Evolutionary conservation across 2,888 invertebrate species (phyloP).

Genomic region (Ophion obscuratus): DNA sequence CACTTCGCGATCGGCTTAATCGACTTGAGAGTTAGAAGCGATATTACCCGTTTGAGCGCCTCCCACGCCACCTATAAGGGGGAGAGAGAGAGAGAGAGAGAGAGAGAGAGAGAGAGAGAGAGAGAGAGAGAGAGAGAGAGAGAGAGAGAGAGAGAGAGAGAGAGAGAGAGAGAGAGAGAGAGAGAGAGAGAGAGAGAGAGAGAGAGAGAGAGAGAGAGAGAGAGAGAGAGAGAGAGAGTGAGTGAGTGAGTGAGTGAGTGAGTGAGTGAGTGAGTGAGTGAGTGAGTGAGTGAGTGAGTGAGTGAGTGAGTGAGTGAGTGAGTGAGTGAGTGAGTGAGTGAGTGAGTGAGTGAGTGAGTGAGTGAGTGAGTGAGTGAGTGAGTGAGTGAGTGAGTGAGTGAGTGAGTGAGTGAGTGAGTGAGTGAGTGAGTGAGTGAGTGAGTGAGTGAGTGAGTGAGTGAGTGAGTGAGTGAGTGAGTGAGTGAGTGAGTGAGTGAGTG

Average conservation of each 20-base stretch:
- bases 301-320: neutral
- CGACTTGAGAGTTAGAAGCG: slow-evolving; percentile 58
- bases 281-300: neutral
- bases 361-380: neutral
- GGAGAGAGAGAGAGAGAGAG: neutral
- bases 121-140: neutral
- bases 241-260: too few relatives aligned
- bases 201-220: neutral
- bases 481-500: neutral
- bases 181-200: neutral
- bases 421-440: neutral
- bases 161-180: neutral
- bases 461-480: neutral
- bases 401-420: neutral
- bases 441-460: neutral
- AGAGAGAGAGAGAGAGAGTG: neutral
- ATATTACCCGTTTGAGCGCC: slow-evolving; percentile 50
- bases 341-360: neutral
- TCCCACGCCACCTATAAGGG: neutral
- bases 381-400: neutral
- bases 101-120: neutral
- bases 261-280: neutral
- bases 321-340: neutral
- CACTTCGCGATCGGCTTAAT: slow-evolving; percentile 57
- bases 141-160: neutral